Percentiles rank a stretch among this genome's conserved stretches.
Conservation (phyloP, 2,888 invertebrate species). For the Leistus spinibarbis region DNA sequence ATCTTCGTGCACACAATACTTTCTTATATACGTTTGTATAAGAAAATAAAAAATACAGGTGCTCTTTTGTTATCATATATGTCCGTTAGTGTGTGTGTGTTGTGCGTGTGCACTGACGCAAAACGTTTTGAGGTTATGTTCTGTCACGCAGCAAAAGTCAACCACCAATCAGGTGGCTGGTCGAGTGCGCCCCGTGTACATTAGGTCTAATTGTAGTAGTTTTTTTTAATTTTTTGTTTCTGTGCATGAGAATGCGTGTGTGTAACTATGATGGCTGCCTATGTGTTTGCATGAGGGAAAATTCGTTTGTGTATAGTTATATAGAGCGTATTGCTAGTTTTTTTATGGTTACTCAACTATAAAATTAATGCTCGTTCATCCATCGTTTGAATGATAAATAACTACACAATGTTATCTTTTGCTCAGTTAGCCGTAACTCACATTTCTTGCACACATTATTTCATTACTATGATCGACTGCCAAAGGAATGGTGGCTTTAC, state of each 20-base stretch:
- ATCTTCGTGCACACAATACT: neutral
- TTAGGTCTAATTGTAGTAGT: conserved; percentile 30
- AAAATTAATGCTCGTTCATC: neutral
- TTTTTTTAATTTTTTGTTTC: neutral
- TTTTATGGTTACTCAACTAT: neutral
- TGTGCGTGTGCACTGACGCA: conserved; percentile 10
- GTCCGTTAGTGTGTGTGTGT: neutral
- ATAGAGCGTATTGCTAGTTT: neutral
- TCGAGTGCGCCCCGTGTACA: conserved; percentile 16
- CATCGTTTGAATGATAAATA: neutral
- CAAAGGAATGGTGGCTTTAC: too few species aligned
- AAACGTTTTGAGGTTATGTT: conserved; percentile 18
- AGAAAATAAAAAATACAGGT: neutral
- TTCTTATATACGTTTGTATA: neutral
- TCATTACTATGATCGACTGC: too few species aligned
- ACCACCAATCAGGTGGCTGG: conserved; percentile 23
- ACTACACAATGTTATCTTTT: neutral
- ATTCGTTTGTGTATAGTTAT: neutral
- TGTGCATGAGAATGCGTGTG: neutral
- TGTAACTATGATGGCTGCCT: neutral
- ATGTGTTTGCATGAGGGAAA: neutral
- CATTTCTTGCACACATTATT: neutral
- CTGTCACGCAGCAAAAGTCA: conserved; percentile 12
- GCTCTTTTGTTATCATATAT: neutral
- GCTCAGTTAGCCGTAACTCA: neutral